A percentile compares a stretch with the other conserved stretches of the same genome.
These are phyloP conservation scores for Calidris pugnax DNA, from an alignment of 2,113 vertebrate species.

Conservation along the genomic window DNA sequence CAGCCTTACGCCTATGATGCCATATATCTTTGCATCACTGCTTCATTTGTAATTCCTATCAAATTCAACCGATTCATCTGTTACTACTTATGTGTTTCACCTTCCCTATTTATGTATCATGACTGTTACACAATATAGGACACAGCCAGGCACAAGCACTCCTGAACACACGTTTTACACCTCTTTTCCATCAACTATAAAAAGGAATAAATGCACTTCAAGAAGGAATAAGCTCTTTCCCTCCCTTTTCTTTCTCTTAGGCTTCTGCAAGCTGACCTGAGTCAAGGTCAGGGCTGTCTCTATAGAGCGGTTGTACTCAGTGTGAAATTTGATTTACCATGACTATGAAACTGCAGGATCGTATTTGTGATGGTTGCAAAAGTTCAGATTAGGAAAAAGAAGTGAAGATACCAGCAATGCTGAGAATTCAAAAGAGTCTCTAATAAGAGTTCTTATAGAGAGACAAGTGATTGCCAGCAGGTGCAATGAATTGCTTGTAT, in stretches of 20 bases:
- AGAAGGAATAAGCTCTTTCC: neutral
- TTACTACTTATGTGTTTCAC: neutral
- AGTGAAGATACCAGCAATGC: neutral
- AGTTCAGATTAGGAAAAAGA: neutral
- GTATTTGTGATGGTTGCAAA: neutral
- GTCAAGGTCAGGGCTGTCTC: neutral
- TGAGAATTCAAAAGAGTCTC: neutral
- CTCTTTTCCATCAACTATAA: neutral
- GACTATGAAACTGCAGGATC: neutral
- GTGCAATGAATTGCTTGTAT: neutral
- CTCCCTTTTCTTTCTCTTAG: neutral
- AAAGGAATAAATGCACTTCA: neutral
- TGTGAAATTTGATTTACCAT: conserved; percentile 4
- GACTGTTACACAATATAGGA: neutral
- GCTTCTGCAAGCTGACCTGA: neutral
- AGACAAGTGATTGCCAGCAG: neutral
- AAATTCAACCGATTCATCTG: neutral
- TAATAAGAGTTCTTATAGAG: neutral
- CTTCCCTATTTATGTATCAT: neutral
- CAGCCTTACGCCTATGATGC: neutral
- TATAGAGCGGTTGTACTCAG: neutral
- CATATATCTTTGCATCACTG: neutral
- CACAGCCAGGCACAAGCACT: neutral
- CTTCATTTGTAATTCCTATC: neutral
- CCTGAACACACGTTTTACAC: neutral